These are phyloP conservation scores for Hepsetus odoe DNA, from an alignment of 2,113 vertebrate genomes.

Conservation along the genomic window DNA sequence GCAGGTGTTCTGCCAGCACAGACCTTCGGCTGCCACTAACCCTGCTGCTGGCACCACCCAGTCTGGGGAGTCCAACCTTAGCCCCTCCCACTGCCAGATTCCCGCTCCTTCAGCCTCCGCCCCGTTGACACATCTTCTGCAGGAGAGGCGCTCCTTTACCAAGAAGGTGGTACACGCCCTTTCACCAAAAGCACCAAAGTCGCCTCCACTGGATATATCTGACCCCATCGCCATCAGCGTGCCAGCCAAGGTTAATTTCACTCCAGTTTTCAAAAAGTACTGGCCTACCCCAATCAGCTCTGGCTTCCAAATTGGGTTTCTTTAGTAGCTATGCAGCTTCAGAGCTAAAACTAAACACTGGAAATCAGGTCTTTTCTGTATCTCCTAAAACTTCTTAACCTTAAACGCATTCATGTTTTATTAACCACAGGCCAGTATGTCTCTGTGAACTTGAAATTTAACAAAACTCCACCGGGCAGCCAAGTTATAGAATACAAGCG, in stretches of 20 bases:
- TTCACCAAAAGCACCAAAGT: slow-evolving; percentile 65
- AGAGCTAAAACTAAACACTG: no score
- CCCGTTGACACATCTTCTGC: slow-evolving; percentile 46
- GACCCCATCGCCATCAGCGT: slow-evolving; percentile 76
- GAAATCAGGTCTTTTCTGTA: no score
- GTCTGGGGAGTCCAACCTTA: slow-evolving; percentile 41
- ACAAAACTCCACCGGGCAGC: no score
- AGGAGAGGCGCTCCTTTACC: slow-evolving; percentile 69
- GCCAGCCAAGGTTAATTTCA: slow-evolving; percentile 68
- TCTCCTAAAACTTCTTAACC: no score
- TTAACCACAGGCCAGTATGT: no score
- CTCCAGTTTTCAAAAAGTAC: neutral
- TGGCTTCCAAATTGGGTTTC: no score
- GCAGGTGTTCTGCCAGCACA: slow-evolving; percentile 64
- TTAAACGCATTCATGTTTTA: no score
- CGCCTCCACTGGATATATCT: slow-evolving; percentile 73
- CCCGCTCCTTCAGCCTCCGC: slow-evolving; percentile 11
- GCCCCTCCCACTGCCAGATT: slow-evolving; percentile 49
- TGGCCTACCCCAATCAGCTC: no score
- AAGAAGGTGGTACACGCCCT: slow-evolving; percentile 67
- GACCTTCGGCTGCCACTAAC: slow-evolving; percentile 51
- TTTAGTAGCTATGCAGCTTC: no score
- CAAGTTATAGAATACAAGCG: no score
- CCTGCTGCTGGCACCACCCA: slow-evolving; percentile 30
- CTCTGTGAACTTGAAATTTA: no score